phyloP scores from a whole-genome alignment of 2,888 invertebrate species.

The Anorthoa munda region DNA sequence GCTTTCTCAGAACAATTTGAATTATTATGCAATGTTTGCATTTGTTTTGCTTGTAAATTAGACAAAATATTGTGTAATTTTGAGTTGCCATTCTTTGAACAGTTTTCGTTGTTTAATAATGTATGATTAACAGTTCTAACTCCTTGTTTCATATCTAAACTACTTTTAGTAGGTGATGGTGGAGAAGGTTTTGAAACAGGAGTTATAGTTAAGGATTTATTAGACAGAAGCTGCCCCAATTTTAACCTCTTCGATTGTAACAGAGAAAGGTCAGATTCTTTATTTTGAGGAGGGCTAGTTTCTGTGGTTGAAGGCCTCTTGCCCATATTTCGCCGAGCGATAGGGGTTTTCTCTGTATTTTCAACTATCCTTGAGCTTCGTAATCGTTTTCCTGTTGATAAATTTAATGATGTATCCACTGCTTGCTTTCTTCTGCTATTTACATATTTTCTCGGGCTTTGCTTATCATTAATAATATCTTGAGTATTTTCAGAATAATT shows the following conservation, averaged over 20 bases:
- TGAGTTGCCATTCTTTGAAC: constrained; percentile 89
- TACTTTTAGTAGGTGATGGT: constrained; percentile 76
- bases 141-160: constrained; percentile 76
- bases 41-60: constrained; percentile 86
- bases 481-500: constrained; percentile 77
- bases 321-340: constrained; percentile 74
- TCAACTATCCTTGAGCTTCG: constrained; percentile 86
- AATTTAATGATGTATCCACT: constrained; percentile 73
- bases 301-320: constrained; percentile 80
- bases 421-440: constrained; percentile 82
- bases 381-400: constrained; percentile 84
- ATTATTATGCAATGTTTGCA: constrained; percentile 81
- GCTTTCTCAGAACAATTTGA: constrained; percentile 79
- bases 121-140: constrained; percentile 80
- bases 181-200: constrained; percentile 78
- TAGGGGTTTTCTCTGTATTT: constrained; percentile 79
- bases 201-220: constrained; percentile 83
- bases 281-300: constrained; percentile 76
- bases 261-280: constrained; percentile 81
- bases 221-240: constrained; percentile 85
- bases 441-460: constrained; percentile 77
- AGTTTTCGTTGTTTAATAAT: constrained; percentile 85
- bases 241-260: constrained; percentile 86
- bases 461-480: constrained; percentile 78
- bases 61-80: constrained; percentile 88